A percentile compares a stretch with the other conserved stretches of the same genome.
phyloP scores from a whole-genome alignment of 2,888 invertebrate species.

The Pegoplata infirma region DNA sequence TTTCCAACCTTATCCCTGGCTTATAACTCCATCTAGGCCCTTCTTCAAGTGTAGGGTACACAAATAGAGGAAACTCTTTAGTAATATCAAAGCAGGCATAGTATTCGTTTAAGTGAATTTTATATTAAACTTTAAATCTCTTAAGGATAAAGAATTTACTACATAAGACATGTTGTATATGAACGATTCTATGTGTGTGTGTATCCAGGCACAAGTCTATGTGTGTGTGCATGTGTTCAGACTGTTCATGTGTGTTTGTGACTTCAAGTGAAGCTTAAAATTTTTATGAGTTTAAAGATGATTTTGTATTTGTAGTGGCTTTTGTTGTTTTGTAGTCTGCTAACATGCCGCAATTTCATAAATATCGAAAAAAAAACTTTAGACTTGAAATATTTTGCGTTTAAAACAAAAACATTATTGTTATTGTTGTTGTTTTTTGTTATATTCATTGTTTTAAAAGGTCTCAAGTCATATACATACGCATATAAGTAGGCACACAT shows the following conservation, averaged over 20 bases:
- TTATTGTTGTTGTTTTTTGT: constrained; percentile 7
- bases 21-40: too few species aligned
- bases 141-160: constrained; percentile 1
- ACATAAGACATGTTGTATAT: neutral
- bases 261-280: constrained; percentile 10
- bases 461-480: neutral
- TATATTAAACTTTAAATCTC: constrained; percentile 16
- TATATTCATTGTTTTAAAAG: constrained; percentile 16
- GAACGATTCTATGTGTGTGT: too few species aligned
- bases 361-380: neutral
- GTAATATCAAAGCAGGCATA: constrained; percentile 1
- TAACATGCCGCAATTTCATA: neutral
- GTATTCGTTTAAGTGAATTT: constrained; percentile 19
- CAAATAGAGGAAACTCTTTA: neutral
- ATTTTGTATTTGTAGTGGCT: neutral
- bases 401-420: neutral
- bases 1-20: too few species aligned
- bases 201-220: too few species aligned
- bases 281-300: neutral
- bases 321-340: neutral
- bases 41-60: too few species aligned
- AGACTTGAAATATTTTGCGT: constrained; percentile 12
- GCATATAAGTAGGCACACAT: neutral
- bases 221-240: neutral
- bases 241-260: neutral